phyloP scores from a whole-genome alignment of 2,888 invertebrate genomes.

The Ganaspis brasiliensis region DNA sequence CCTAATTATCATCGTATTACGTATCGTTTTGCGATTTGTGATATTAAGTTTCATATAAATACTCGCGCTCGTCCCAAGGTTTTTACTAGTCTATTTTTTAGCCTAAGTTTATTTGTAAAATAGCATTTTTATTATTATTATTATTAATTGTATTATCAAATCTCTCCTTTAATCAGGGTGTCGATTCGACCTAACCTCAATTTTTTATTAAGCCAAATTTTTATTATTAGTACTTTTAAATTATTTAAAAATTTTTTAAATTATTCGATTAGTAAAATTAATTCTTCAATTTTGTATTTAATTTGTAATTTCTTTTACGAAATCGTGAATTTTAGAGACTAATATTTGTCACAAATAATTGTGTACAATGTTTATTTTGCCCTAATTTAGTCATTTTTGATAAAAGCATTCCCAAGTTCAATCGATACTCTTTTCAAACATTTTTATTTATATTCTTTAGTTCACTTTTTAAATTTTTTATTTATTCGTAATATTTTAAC shows the following conservation, averaged over 20 bases:
- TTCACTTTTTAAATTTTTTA: background rate
- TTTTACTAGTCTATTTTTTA: constrained; percentile 42
- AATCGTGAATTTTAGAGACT: too few species aligned
- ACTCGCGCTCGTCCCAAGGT: constrained; percentile 32
- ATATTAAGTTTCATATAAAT: constrained; percentile 65
- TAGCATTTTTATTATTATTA: background rate
- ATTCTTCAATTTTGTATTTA: too few species aligned
- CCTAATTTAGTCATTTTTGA: too few species aligned
- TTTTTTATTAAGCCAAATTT: background rate
- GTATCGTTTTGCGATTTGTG: constrained; percentile 73
- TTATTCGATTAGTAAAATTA: too few species aligned
- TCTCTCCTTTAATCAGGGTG: constrained; percentile 1
- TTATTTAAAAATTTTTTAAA: too few species aligned
- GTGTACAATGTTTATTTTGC: too few species aligned
- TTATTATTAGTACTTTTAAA: too few species aligned
- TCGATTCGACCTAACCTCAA: background rate
- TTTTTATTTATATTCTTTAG: background rate
- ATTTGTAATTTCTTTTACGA: too few species aligned
- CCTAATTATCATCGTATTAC: constrained; percentile 71
- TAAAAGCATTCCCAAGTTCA: constrained; percentile 13
- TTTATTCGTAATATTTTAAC: background rate
- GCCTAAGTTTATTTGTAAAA: constrained; percentile 11
- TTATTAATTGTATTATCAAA: background rate
- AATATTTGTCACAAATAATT: too few species aligned
- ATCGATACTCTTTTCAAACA: background rate